Percentiles rank a stretch among this genome's conserved stretches.
phyloP scores from a whole-genome alignment of 2,888 invertebrate genomes.

The Lepidochitona cinerea region DNA sequence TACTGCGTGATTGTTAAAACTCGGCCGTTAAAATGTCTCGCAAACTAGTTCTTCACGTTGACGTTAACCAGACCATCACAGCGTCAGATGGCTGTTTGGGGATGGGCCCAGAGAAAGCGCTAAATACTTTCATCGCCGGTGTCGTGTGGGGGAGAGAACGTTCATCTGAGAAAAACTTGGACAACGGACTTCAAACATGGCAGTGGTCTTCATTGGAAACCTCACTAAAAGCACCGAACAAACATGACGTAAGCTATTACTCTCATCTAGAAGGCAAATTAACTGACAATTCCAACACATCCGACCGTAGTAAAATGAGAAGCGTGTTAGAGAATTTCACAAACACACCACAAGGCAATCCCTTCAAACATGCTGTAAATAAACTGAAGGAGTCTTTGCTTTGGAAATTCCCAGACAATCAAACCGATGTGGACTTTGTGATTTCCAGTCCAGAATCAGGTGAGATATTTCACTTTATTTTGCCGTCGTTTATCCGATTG shows the following conservation, averaged over 20 bases:
- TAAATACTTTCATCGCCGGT: neutral
- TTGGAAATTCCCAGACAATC: neutral
- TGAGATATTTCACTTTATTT: neutral
- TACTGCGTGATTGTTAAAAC: too few species aligned
- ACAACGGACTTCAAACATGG: neutral
- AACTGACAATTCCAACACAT: neutral
- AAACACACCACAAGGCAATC: neutral
- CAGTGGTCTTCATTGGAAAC: neutral
- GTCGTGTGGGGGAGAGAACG: neutral
- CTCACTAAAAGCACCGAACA: neutral
- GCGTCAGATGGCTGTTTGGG: neutral
- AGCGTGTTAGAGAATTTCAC: neutral
- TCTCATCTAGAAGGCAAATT: neutral
- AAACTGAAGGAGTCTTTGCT: neutral
- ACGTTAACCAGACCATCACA: neutral
- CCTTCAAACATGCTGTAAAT: neutral
- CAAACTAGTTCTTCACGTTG: neutral
- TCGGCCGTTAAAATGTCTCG: too few species aligned
- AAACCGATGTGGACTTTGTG: neutral
- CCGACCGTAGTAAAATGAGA: neutral
- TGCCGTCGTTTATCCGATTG: neutral
- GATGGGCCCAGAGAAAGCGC: neutral
- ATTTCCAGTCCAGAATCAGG: neutral
- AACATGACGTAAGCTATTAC: neutral
- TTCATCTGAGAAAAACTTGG: neutral